These are phyloP conservation scores for Yponomeuta evonymella DNA, from an alignment of 2,888 invertebrate species.

Conservation along the genomic window DNA sequence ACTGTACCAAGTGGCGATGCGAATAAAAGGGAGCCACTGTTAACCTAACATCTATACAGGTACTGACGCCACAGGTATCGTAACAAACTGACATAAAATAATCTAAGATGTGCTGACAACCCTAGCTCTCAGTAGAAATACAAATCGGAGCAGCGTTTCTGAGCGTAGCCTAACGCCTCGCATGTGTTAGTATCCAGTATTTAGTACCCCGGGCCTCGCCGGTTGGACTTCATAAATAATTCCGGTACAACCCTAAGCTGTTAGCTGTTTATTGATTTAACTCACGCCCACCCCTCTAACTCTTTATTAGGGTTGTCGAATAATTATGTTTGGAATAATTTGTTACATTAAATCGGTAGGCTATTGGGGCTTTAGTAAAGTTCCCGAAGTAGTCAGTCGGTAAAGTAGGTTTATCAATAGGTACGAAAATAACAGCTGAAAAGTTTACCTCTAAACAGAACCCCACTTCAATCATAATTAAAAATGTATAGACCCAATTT, in stretches of 20 bases:
- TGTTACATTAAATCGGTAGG: slow-evolving; percentile 13
- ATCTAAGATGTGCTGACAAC: neutral
- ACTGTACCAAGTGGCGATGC: too few relatives aligned
- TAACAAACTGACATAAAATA: neutral
- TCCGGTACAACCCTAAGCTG: slow-evolving; percentile 22
- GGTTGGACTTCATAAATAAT: slow-evolving; percentile 27
- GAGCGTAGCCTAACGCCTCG: neutral
- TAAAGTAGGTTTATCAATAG: neutral
- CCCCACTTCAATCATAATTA: too few relatives aligned
- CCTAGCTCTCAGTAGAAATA: neutral
- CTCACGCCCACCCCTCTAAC: slow-evolving; percentile 19
- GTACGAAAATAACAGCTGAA: too few relatives aligned
- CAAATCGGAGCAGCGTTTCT: neutral
- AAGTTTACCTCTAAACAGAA: too few relatives aligned
- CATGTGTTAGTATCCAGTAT: slow-evolving; percentile 1
- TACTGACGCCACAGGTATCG: too few relatives aligned
- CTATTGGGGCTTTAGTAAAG: neutral
- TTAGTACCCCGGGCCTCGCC: slow-evolving; percentile 3
- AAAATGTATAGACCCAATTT: too few relatives aligned
- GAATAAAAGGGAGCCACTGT: too few relatives aligned
- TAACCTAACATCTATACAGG: too few relatives aligned
- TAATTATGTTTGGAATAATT: slow-evolving; percentile 18
- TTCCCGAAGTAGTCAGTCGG: neutral
- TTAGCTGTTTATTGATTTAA: slow-evolving; percentile 35
- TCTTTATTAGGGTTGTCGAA: slow-evolving; percentile 12